These are phyloP conservation scores for Tinea semifulvella DNA, from an alignment of 2,888 invertebrate species.

Conservation along the genomic window DNA sequence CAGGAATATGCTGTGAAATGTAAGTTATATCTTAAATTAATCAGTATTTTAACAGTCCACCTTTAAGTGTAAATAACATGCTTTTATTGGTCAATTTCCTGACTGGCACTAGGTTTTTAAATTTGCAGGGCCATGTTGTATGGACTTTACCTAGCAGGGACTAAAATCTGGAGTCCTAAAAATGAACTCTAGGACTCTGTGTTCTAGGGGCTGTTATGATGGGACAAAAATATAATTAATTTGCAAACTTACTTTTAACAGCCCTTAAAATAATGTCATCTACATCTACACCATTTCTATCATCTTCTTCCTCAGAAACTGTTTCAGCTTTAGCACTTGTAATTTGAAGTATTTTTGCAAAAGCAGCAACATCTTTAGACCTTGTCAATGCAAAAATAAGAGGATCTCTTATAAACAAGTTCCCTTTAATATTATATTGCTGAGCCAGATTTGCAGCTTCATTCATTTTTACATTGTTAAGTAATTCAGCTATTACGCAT, in stretches of 20 bases:
- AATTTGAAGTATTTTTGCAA: constrained; percentile 66
- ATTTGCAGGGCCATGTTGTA: constrained; percentile 19
- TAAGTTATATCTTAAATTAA: too few relatives aligned
- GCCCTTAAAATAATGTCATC: constrained; percentile 57
- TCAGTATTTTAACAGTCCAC: too few relatives aligned
- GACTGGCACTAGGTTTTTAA: too few relatives aligned
- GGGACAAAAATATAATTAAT: constrained; percentile 26
- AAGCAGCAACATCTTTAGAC: constrained; percentile 70
- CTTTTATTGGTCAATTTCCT: too few relatives aligned
- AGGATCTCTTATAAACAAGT: constrained; percentile 59
- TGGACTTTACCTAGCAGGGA: constrained; percentile 32
- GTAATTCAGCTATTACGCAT: constrained; percentile 67
- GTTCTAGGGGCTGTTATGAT: too few relatives aligned
- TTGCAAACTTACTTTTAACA: constrained; percentile 31
- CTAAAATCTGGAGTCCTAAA: too few relatives aligned
- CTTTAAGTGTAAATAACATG: too few relatives aligned
- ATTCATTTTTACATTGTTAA: constrained; percentile 63
- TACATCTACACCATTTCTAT: neutral
- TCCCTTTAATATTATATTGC: constrained; percentile 68
- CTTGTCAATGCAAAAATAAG: constrained; percentile 66
- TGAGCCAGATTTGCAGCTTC: constrained; percentile 72
- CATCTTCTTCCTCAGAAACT: neutral
- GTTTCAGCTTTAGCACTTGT: neutral
- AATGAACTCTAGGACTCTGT: too few relatives aligned
- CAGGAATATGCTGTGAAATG: too few relatives aligned